phyloP scores from a whole-genome alignment of 2,797 vertebrate species.

The Pseudomugil tenellus region DNA sequence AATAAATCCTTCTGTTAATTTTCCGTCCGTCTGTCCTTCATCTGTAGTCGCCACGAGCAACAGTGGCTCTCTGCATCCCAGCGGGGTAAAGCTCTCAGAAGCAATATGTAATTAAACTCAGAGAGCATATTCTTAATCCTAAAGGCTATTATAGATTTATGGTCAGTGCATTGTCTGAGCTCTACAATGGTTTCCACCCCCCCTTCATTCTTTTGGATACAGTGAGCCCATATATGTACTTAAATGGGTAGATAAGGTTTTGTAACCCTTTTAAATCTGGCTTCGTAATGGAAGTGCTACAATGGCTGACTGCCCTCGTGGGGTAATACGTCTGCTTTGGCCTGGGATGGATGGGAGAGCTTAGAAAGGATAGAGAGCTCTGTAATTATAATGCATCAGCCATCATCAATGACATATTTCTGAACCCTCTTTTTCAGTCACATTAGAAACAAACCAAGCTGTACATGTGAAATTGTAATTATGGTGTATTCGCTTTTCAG shows the following conservation, averaged over 20 bases:
- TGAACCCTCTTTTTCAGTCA: slow-evolving; percentile 69
- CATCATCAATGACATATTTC: slow-evolving; percentile 79
- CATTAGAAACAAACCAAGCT: slow-evolving; percentile 57
- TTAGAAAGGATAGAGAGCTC: slow-evolving; percentile 63
- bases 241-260: slow-evolving; percentile 84
- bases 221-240: slow-evolving; percentile 74
- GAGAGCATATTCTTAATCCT: slow-evolving; percentile 86
- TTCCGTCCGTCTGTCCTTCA: slow-evolving; percentile 72
- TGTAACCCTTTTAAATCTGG: slow-evolving; percentile 78
- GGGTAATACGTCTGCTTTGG: slow-evolving; percentile 65
- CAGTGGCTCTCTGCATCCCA: slow-evolving; percentile 43
- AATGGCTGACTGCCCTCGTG: slow-evolving; percentile 52
- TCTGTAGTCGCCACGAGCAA: slow-evolving; percentile 40
- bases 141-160: slow-evolving; percentile 85
- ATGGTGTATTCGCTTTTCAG: slow-evolving; percentile 64
- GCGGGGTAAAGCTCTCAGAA: slow-evolving; percentile 74
- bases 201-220: slow-evolving; percentile 51
- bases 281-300: slow-evolving; percentile 71
- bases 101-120: slow-evolving; percentile 87
- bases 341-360: slow-evolving; percentile 53
- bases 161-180: slow-evolving; percentile 81
- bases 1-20: slow-evolving; percentile 77
- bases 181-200: slow-evolving; percentile 53
- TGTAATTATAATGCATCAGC: slow-evolving; percentile 76
- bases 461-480: slow-evolving; percentile 76